Percentiles rank a stretch among this genome's conserved stretches.
phyloP scores from a whole-genome alignment of 2,113 vertebrate species.

The Pedetes capensis region DNA sequence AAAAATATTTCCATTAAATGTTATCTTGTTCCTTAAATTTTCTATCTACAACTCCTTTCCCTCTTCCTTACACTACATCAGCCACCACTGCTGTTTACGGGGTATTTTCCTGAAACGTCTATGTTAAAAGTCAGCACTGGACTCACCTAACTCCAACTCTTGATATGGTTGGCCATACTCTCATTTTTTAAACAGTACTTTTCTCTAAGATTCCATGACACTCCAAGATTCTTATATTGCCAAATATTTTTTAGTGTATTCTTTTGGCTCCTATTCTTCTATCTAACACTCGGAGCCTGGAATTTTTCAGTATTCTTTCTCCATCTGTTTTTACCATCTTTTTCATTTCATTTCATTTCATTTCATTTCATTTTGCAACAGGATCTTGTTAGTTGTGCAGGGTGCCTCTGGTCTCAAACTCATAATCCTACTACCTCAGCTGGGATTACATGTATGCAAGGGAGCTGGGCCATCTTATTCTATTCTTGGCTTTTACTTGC shows the following conservation, averaged over 20 bases:
- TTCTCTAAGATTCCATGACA: not conserved
- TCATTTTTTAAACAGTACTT: not conserved
- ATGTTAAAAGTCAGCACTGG: not conserved
- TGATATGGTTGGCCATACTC: not conserved
- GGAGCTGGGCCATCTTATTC: not conserved
- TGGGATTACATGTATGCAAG: no score
- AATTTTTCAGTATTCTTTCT: not conserved
- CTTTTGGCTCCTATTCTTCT: not conserved
- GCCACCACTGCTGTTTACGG: fast-evolving
- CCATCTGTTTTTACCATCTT: not conserved
- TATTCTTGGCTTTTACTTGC: not conserved
- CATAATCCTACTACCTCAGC: no score
- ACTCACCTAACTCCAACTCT: not conserved
- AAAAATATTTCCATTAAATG: not conserved
- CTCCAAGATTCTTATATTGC: not conserved
- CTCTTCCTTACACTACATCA: fast-evolving
- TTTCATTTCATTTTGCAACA: no score
- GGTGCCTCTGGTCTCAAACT: no score
- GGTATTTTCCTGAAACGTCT: not conserved
- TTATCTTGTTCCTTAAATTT: not conserved
- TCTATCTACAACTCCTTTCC: fast-evolving
- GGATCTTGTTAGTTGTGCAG: no score
- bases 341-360: no score
- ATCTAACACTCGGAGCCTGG: not conserved
- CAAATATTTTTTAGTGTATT: not conserved